Conservation (phyloP, 2,888 invertebrate species). For the Dynastes maya region DNA sequence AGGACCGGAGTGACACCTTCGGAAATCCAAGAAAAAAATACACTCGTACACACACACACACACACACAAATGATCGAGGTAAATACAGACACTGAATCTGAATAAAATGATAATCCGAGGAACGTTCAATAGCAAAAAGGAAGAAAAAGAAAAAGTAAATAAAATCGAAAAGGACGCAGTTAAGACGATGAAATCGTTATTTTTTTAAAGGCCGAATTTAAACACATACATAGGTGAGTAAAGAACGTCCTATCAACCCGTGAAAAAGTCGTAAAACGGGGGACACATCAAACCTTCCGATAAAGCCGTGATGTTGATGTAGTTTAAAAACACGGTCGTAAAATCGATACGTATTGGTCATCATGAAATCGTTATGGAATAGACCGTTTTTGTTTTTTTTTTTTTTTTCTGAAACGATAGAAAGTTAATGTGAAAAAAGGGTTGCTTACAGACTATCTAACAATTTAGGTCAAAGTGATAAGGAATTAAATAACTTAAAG, state of each 20-base stretch:
- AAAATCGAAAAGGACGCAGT: too few relatives aligned
- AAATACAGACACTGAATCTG: neutral
- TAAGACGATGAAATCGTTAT: too few relatives aligned
- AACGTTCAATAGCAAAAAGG: neutral
- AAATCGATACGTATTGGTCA: neutral
- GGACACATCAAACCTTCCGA: slow-evolving; percentile 13
- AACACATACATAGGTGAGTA: neutral
- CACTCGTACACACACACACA: neutral
- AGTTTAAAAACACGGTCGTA: slow-evolving; percentile 6
- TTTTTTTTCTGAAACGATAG: too few relatives aligned
- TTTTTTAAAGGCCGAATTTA: neutral
- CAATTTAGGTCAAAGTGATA: too few relatives aligned
- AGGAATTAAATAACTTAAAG: too few relatives aligned
- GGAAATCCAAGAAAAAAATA: slow-evolving; percentile 3
- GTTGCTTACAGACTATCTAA: too few relatives aligned
- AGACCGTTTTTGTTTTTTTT: too few relatives aligned
- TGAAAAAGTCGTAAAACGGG: slow-evolving; percentile 9
- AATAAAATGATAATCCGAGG: slow-evolving; percentile 8
- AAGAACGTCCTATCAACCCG: neutral
- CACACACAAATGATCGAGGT: neutral
- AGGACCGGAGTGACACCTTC: neutral
- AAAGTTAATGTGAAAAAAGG: too few relatives aligned
- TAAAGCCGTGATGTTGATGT: neutral
- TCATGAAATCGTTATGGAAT: too few relatives aligned
- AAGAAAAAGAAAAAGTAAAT: too few relatives aligned